Evolutionary conservation across 2,888 invertebrate species (phyloP), one percentile per base, ranked within the genome.

Genomic region (Cerceris ruficornis): DNA sequence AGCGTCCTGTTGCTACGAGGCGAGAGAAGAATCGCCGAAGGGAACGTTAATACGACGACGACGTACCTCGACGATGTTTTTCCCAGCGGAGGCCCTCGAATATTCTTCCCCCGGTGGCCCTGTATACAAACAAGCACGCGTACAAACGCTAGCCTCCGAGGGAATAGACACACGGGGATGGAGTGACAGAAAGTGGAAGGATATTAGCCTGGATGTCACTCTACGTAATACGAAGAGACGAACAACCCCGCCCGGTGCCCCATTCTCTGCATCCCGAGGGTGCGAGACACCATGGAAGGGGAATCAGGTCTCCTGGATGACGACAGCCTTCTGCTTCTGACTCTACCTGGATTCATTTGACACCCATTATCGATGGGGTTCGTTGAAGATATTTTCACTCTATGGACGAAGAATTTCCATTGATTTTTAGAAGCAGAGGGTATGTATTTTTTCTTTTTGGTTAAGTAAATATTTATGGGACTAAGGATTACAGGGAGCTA

Each of bases 141-240:
- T 39, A 41, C 68, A 74, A 65, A 67, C 69, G 69, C 67, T n/a
- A n/a, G 57, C 64, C 17, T 64, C 81, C 73, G 77, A 67, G 76
- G 78, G 81, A 72, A 86, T 81, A 85, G 82, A 82, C 82, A 79
- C 85, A 82, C 83, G 71, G 73, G 78, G 69, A 84, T 77, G 75
- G 82, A 88, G 86, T 88, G 88, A 88, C 89, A 87, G 88, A 84
- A 87, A 90, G 87, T 88, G 85, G 87, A 88, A 89, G 89, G 88
- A 90, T 90, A 90, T 90, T 89, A 90, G 89, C 87, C 85, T 88
- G 86, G 86, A 88, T 86, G 89, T 89, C 87, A 88, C 86, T 86
- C 83, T 83, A 61, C 67, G 84, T 86, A 87, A 87, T 86, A 81
- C 84, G 72, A 82, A 80, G 81, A 77, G 87, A 69, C 69, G 81